Conservation (phyloP, 2,797 vertebrate species). For the Heteromormyrus szaboi region DNA sequence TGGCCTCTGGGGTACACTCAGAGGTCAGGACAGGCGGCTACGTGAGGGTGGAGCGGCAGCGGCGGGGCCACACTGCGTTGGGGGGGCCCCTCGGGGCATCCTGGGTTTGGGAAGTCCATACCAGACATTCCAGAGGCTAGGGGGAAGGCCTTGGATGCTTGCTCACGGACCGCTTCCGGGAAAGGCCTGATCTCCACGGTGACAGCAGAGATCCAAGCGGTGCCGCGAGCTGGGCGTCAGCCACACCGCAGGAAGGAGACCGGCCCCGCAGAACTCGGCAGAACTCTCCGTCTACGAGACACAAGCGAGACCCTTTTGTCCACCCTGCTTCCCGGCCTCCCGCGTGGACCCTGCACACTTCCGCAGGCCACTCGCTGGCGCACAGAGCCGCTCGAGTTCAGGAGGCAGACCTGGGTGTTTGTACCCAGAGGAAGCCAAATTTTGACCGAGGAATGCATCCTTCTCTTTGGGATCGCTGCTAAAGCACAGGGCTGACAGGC, state of each 20-base stretch:
- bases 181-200: slow-evolving; percentile 46
- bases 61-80: slow-evolving; percentile 18
- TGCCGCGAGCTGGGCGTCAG: slow-evolving; percentile 31
- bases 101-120: slow-evolving; percentile 50
- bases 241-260: slow-evolving; percentile 29
- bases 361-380: slow-evolving; percentile 36
- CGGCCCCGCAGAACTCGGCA: not conserved
- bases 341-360: slow-evolving; percentile 33
- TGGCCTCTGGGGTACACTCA: not conserved
- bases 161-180: slow-evolving; percentile 54
- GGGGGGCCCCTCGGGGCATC: slow-evolving; percentile 41
- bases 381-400: slow-evolving; percentile 42
- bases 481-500: slow-evolving; percentile 49
- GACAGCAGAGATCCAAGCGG: slow-evolving; percentile 43
- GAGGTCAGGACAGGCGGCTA: slow-evolving; percentile 4
- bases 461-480: slow-evolving; percentile 40
- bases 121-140: slow-evolving; percentile 65
- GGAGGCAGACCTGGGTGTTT: slow-evolving; percentile 1
- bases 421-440: slow-evolving; percentile 49
- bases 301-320: not conserved
- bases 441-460: slow-evolving; percentile 50
- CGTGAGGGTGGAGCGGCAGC: not conserved
- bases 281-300: slow-evolving; percentile 31
- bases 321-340: not conserved
- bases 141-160: slow-evolving; percentile 47